A percentile compares a stretch with the other conserved stretches of the same genome.
Conservation (phyloP, 2,113 vertebrate species). For the Cervus canadensis region DNA sequence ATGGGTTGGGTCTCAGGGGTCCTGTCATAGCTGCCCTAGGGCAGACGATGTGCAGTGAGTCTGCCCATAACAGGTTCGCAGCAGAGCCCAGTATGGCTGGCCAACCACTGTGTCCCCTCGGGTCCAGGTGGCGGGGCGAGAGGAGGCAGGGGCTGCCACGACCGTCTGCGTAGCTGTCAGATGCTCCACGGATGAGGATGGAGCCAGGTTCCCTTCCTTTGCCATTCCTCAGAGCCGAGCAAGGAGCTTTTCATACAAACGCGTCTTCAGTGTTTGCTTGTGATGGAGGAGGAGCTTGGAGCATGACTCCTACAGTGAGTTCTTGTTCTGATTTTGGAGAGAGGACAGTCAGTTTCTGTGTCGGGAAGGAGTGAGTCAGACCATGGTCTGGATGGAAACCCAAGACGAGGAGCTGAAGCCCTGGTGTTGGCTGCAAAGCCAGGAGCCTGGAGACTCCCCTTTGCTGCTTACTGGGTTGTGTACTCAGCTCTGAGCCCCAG, state of each 20-base stretch:
- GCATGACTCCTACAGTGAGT: neutral
- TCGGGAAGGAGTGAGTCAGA: conserved; percentile 22
- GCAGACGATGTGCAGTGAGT: neutral
- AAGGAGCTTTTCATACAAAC: neutral
- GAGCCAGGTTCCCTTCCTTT: neutral
- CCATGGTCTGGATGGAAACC: neutral
- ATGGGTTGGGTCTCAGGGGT: neutral
- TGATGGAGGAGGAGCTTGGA: neutral
- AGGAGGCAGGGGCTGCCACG: neutral
- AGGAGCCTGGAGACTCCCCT: neutral
- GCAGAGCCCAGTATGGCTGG: neutral
- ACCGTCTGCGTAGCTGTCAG: too few species aligned
- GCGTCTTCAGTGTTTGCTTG: neutral
- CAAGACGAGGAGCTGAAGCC: neutral
- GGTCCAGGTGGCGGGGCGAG: neutral
- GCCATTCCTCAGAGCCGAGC: neutral
- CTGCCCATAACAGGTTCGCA: neutral
- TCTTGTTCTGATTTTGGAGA: conserved; percentile 40
- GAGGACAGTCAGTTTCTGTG: conserved; percentile 13
- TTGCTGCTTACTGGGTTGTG: neutral
- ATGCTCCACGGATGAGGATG: neutral
- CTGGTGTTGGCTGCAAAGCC: neutral
- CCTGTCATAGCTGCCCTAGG: neutral
- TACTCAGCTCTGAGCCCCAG: neutral
- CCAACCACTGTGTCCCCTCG: neutral